Base-by-base conservation (phyloP, 2,888 invertebrate species). In the Dolichomitus sp. region DNA sequence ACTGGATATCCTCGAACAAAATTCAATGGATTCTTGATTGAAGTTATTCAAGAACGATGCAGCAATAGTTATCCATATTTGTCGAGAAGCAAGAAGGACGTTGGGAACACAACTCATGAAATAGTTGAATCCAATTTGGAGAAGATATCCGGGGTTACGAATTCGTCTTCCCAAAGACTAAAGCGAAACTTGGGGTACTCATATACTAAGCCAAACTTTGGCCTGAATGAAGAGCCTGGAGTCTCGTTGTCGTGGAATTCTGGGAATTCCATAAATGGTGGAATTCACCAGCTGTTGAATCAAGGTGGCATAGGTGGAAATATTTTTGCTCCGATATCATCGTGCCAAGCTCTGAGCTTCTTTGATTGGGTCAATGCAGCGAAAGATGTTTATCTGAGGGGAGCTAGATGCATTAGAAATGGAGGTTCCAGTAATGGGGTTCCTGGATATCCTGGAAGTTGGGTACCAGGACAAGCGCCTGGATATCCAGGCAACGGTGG, bases 1-100 rank as follows among this genome's bases (percentile, higher is more conserved):
- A 87, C 91, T 0, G 95, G 94, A 4, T 91, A 93, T 66, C 90
- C 93, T 1, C 90, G 92, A 17, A 93, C 91, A 79, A 91, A 88
- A 48, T 92, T 92, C 76, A 91, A 89, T 74, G 96, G 96, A 19
- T 96, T 96, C 87, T 89, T 95, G 2, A 88, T 96, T 17, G 95
- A 96, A 89, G 91, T 95, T 14, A 88, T 93, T 6, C 96, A 96
- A 87, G 95, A 95, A 79, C 93, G 94, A 78, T 96, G 96, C 87
- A 93, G 94, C 0, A 84, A 80, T 70, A 48, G 61, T 52, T 84
- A 85, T 68, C 80, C 83, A 17, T 83, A 79, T 27, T 27, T 73
- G 5, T 77, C 78, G 19, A 81, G 87, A 57, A 85, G 78, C n/a
- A 86, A 87, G 37, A 87, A 87, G 27, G 87, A 85, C 14, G 40